These are phyloP conservation scores for Pelosia muscerda DNA, from an alignment of 2,888 invertebrate genomes.

Conservation along the genomic window DNA sequence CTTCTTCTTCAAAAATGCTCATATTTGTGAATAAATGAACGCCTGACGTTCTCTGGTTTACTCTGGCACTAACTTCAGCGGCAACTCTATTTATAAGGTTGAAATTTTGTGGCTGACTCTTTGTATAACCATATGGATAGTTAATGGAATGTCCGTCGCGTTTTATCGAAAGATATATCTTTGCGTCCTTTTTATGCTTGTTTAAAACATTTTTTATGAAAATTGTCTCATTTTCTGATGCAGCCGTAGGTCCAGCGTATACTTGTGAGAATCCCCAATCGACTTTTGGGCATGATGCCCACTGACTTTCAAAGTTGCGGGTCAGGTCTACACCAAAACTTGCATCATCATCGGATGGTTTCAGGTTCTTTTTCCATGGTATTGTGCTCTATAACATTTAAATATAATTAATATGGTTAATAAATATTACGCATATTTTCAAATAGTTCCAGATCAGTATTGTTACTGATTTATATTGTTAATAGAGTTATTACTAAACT, in stretches of 20 bases:
- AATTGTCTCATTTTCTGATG: conserved; percentile 89
- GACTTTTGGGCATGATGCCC: conserved; percentile 59
- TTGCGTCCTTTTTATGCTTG: conserved; percentile 77
- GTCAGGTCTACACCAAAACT: conserved; percentile 74
- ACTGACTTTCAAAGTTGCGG: conserved; percentile 73
- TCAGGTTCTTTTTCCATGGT: conserved; percentile 72
- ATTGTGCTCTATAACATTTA: conserved; percentile 47
- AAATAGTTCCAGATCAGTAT: no score
- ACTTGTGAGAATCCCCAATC: conserved; percentile 60
- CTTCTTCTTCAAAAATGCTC: conserved; percentile 66
- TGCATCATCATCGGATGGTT: conserved; percentile 47
- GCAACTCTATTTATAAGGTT: conserved; percentile 56
- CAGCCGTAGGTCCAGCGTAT: conserved; percentile 87
- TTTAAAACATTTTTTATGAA: conserved; percentile 86
- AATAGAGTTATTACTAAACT: no score
- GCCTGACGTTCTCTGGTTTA: conserved; percentile 69
- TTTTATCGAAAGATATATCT: conserved; percentile 91
- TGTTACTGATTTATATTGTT: no score
- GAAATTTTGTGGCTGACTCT: conserved; percentile 33
- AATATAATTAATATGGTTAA: background rate
- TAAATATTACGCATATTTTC: no score
- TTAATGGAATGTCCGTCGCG: conserved; percentile 89
- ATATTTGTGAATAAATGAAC: conserved; percentile 67
- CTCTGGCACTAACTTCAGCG: conserved; percentile 61
- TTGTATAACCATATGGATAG: conserved; percentile 88